A percentile compares a stretch with the other conserved stretches of the same genome.
These are phyloP conservation scores for Parelbella ahira DNA, from an alignment of 2,888 invertebrate species.

Conservation along the genomic window DNA sequence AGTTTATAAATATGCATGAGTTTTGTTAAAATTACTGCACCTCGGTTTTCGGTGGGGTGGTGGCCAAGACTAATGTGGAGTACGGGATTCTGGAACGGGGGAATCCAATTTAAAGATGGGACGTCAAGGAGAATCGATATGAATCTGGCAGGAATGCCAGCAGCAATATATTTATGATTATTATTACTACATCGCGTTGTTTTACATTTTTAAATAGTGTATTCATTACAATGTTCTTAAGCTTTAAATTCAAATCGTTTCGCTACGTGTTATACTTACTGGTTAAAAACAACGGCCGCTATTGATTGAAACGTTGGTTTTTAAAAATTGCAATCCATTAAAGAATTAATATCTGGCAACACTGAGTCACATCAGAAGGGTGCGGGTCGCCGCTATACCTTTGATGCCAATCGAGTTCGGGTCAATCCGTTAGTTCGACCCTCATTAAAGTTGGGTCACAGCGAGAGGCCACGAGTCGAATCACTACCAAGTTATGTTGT, in stretches of 20 bases:
- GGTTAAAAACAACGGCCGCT: no score
- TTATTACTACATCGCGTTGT: no score
- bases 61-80: constrained; percentile 20
- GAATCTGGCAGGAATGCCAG: neutral
- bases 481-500: constrained; percentile 13
- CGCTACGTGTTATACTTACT: no score
- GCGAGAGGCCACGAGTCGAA: constrained; percentile 2
- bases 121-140: constrained; percentile 21
- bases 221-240: no score
- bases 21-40: constrained; percentile 63
- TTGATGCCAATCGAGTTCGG: constrained; percentile 20
- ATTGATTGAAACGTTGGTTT: no score
- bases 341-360: constrained; percentile 10
- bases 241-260: no score
- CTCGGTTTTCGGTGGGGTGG: constrained; percentile 28
- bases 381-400: constrained; percentile 16
- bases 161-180: neutral
- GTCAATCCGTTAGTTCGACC: constrained; percentile 17
- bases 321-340: constrained; percentile 1
- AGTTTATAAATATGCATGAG: constrained; percentile 79
- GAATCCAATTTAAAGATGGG: constrained; percentile 12
- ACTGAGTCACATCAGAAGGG: constrained; percentile 5
- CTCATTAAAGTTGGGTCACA: constrained; percentile 20
- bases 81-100: constrained; percentile 15
- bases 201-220: no score